A percentile compares a stretch with the other conserved stretches of the same genome.
These are phyloP conservation scores for Homalodisca vitripennis DNA, from an alignment of 1,140 invertebrate genomes.

Conservation along the genomic window DNA sequence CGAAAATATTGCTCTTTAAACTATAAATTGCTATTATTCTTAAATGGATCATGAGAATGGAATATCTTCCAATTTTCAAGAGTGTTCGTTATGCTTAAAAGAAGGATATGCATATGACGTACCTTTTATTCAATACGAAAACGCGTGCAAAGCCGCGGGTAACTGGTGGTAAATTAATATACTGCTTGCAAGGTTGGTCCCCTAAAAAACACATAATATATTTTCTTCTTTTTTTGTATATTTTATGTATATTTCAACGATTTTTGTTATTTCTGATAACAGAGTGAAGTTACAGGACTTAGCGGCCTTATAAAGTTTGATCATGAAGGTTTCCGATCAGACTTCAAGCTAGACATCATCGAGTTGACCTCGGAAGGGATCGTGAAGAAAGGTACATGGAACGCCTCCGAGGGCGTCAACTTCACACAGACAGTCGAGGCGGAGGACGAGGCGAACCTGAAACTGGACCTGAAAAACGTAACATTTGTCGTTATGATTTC, in stretches of 20 bases:
- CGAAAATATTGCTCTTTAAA: too few relatives aligned
- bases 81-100: too few relatives aligned
- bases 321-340: conserved; percentile 76
- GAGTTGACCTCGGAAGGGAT: conserved; percentile 67
- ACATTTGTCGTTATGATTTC: conserved; percentile 83
- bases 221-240: too few relatives aligned
- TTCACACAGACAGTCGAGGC: conserved; percentile 12
- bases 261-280: conserved; percentile 17
- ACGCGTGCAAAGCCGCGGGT: too few relatives aligned
- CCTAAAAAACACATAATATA: too few relatives aligned
- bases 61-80: too few relatives aligned
- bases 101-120: too few relatives aligned
- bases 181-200: too few relatives aligned
- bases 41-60: too few relatives aligned
- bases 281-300: conserved; percentile 70
- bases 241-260: background rate
- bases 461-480: conserved; percentile 67
- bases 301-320: conserved; percentile 85
- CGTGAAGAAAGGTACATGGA: conserved; percentile 70
- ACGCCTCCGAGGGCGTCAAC: conserved; percentile 32
- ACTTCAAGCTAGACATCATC: conserved; percentile 77
- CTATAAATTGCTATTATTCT: too few relatives aligned
- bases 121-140: too few relatives aligned
- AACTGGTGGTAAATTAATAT: too few relatives aligned
- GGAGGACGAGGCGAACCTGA: background rate